Evolutionary conservation across 1,140 invertebrate genomes (phyloP), one percentile per base, ranked within the genome.

Genomic region (Aricia agestis): DNA sequence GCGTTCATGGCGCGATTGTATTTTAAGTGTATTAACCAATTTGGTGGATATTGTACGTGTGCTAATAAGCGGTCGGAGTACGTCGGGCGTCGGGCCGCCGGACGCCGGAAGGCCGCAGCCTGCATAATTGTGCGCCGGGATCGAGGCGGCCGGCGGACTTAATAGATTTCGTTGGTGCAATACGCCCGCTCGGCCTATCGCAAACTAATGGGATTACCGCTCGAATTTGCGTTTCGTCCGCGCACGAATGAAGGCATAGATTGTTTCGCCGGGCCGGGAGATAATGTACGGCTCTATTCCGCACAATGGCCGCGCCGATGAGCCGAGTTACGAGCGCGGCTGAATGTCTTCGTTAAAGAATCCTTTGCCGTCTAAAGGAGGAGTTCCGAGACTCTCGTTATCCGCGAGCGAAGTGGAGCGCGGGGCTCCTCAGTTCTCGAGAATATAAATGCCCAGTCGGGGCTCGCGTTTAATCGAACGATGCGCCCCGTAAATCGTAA

Each of bases 21-120:
- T 91, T 90, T 91, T 89, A 90, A 90, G 87, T 90, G 86, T 90
- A 91, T 91, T 91, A 91, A 89, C 87, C 87, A 91, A 91, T 91
- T 90, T 89, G 80, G 82, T 84, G 79, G 83, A 87, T 87, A 89
- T 87, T 88, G 85, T 90, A 87, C 87, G 86, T 86, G 85, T 75
- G 81, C 82, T 91, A 88, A 91, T 90, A 85, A 85, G 82, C 80
- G 78, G 77, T 82, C 80, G 77, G 77, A 79, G 78, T 78, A 83
- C 77, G 78, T 74, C 73, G 78, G 74, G 73, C 80, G 82, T 79
- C 82, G 81, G 83, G 78, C 78, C 79, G 82, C 80, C 78, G 76
- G 75, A 77, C 61, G 74, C 69, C 76, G 70, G 70, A 77, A 79
- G 69, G 78, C 76, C 81, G 80, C 83, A 85, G 80, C 76, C 74